Evolutionary conservation across 1,140 invertebrate genomes (phyloP).

Genomic region (Macrotrachela quadricornifera): DNA sequence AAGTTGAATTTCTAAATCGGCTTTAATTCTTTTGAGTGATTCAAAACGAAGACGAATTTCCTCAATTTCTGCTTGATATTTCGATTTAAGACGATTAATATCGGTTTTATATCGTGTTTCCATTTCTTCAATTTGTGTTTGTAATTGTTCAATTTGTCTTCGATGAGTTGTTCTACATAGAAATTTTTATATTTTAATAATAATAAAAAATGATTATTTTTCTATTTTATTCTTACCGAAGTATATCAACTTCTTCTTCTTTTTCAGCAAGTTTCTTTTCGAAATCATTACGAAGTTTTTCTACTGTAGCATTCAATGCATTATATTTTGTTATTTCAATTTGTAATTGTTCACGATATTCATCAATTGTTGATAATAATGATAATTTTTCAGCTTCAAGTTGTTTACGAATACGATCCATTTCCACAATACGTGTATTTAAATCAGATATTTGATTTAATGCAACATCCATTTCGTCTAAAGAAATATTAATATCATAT

Average conservation of each 20-base stretch:
- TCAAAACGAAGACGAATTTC: neutral
- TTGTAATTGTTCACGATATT: neutral
- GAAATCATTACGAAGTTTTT: neutral
- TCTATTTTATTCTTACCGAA: neutral
- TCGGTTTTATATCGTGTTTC: slow-evolving; percentile 3
- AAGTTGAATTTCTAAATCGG: neutral
- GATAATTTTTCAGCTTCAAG: slow-evolving; percentile 5
- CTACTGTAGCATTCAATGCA: neutral
- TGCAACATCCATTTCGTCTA: slow-evolving; percentile 1
- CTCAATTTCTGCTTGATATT: slow-evolving; percentile 4
- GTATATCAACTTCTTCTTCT: slow-evolving; percentile 2
- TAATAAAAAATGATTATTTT: no score
- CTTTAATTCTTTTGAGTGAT: neutral
- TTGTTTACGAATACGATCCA: neutral
- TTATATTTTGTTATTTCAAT: neutral
- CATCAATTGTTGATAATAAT: neutral
- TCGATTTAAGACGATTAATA: neutral
- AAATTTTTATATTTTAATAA: no score
- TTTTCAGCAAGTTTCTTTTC: slow-evolving; percentile 7
- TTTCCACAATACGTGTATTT: neutral
- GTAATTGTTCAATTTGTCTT: slow-evolving; percentile 2
- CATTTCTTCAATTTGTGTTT: slow-evolving; percentile 5
- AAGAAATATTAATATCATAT: neutral
- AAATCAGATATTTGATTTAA: slow-evolving; percentile 2
- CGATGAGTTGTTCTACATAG: neutral